Evolutionary conservation across 2,113 vertebrate species (phyloP).

Genomic region (Catharus minimus): DNA sequence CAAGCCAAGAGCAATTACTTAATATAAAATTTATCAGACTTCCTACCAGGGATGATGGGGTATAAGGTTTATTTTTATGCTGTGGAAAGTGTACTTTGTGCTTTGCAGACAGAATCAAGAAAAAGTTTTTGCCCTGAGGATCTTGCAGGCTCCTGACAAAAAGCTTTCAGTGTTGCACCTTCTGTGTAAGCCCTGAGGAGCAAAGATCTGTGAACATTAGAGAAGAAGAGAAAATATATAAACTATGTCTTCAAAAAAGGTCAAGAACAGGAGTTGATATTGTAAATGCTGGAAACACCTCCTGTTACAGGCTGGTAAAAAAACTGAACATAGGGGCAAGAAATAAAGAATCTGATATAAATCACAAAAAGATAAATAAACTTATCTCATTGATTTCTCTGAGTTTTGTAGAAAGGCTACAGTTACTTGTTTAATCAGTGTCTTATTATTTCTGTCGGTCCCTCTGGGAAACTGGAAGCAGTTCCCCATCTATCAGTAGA

Average conservation of each 20-base stretch:
- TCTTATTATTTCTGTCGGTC: background rate
- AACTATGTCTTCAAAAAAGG: constrained; percentile 10
- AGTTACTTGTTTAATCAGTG: background rate
- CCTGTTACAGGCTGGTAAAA: background rate
- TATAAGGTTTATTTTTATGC: background rate
- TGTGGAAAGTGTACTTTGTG: background rate
- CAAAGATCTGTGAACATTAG: background rate
- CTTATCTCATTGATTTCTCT: background rate
- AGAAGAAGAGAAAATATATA: constrained; percentile 20
- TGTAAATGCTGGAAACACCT: background rate
- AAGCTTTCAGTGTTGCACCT: background rate
- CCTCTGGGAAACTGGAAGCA: background rate
- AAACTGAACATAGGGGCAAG: background rate
- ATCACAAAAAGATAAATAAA: background rate
- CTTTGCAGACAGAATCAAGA: constrained; percentile 6
- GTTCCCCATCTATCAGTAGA: background rate
- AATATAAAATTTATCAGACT: background rate
- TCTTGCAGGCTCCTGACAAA: background rate
- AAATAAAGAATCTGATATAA: background rate
- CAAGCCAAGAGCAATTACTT: background rate
- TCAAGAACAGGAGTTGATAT: background rate
- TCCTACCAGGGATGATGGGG: background rate
- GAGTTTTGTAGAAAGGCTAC: background rate
- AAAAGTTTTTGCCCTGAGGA: background rate
- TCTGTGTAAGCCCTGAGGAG: background rate